Conservation (phyloP, 2,888 invertebrate species). For the Agonopterix arenella region DNA sequence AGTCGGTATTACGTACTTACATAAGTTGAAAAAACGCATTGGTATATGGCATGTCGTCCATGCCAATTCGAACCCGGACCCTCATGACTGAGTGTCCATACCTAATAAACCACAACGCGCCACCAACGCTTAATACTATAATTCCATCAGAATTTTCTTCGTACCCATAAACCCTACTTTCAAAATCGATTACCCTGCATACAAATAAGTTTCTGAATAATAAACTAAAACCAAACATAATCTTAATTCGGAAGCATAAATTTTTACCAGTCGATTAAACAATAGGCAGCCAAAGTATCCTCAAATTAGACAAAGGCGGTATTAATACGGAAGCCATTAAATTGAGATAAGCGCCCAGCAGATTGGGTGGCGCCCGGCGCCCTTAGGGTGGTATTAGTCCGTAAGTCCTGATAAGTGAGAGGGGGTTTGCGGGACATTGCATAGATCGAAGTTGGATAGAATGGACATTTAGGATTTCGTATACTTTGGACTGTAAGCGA, state of each 20-base stretch:
- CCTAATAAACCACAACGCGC: too few relatives aligned
- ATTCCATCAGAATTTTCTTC: too few relatives aligned
- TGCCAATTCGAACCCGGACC: too few relatives aligned
- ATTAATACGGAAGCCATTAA: conserved; percentile 75
- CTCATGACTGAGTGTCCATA: too few relatives aligned
- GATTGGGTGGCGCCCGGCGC: conserved; percentile 71
- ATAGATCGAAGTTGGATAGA: conserved; percentile 38
- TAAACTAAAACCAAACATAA: conserved; percentile 13
- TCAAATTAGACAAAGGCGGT: conserved; percentile 73
- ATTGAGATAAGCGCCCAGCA: conserved; percentile 73
- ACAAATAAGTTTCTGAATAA: background rate
- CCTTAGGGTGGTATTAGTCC: conserved; percentile 70
- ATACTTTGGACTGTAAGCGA: too few relatives aligned
- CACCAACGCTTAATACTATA: too few relatives aligned
- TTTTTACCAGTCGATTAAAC: conserved; percentile 68
- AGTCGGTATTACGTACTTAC: too few relatives aligned
- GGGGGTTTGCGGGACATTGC: conserved; percentile 46
- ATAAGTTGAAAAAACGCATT: too few relatives aligned
- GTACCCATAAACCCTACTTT: background rate
- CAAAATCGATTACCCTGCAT: background rate
- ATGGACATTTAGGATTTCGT: conserved; percentile 8
- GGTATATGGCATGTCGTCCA: too few relatives aligned
- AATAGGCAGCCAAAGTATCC: conserved; percentile 50
- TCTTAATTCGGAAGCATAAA: conserved; percentile 30
- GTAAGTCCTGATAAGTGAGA: conserved; percentile 71